Conservation (phyloP, 1,140 invertebrate species). For the Coptotermes formosanus region DNA sequence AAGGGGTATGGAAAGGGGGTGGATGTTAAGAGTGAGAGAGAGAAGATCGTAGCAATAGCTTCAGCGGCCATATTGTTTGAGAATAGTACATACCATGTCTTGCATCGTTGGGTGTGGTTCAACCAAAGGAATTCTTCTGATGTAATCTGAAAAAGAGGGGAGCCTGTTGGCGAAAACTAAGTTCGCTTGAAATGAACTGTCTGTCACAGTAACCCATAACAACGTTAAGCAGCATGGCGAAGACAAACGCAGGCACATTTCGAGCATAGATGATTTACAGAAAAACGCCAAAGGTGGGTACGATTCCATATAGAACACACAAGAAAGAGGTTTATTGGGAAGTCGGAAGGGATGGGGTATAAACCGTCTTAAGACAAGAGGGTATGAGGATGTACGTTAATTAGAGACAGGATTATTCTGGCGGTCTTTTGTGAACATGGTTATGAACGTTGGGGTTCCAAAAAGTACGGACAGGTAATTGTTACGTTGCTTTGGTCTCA, state of each 20-base stretch:
- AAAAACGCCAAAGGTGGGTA: too few relatives aligned
- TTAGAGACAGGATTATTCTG: too few relatives aligned
- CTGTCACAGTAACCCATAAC: background rate
- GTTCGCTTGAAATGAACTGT: background rate
- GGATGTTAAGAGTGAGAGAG: background rate
- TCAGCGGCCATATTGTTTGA: background rate
- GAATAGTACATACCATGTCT: background rate
- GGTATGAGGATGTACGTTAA: too few relatives aligned
- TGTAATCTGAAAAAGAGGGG: slow-evolving; percentile 6
- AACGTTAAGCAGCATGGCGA: background rate
- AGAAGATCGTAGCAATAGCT: background rate
- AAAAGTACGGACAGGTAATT: too few relatives aligned
- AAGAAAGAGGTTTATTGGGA: too few relatives aligned
- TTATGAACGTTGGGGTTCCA: too few relatives aligned
- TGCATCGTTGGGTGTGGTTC: background rate
- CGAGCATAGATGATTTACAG: too few relatives aligned
- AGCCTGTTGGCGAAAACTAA: background rate
- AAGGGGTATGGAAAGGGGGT: background rate
- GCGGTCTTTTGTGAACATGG: too few relatives aligned
- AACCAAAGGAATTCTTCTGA: background rate
- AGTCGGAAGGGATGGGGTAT: too few relatives aligned
- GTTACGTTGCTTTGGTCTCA: too few relatives aligned
- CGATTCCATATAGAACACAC: too few relatives aligned
- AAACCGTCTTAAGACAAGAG: too few relatives aligned
- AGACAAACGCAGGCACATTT: background rate